Evolutionary conservation across 1,140 invertebrate genomes (phyloP).

Genomic region (Arctopsyche grandis): DNA sequence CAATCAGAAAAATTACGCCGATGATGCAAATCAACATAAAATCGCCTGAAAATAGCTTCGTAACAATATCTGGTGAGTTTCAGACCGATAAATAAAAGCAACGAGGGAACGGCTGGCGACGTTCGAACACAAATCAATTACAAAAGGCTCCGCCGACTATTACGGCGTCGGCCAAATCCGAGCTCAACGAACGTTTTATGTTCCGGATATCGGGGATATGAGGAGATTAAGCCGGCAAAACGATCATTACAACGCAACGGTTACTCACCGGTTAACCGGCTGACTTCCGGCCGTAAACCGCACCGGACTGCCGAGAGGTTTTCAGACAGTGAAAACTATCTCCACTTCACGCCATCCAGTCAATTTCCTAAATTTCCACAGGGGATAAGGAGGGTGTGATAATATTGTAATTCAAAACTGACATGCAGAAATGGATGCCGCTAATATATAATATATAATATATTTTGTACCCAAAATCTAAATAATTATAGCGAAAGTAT

Average conservation of each 20-base stretch:
- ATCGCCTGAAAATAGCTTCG: too few relatives aligned
- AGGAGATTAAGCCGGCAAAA: constrained; percentile 21
- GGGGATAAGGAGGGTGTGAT: background rate
- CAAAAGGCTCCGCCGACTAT: constrained; percentile 15
- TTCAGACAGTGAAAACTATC: background rate
- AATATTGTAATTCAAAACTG: background rate
- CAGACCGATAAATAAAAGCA: too few relatives aligned
- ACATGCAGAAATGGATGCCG: too few relatives aligned
- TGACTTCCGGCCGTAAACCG: background rate
- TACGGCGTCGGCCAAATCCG: constrained; percentile 26
- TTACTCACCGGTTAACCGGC: constrained; percentile 19
- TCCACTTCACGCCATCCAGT: background rate
- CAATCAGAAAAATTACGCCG: too few relatives aligned
- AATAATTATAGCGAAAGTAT: constrained; percentile 18
- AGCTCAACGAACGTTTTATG: constrained; percentile 28
- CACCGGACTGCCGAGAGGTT: background rate
- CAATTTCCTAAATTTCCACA: background rate
- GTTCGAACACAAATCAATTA: constrained; percentile 36
- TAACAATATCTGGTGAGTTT: too few relatives aligned
- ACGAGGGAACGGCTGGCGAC: background rate
- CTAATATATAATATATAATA: too few relatives aligned
- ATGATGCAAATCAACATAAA: too few relatives aligned
- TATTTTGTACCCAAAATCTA: too few relatives aligned
- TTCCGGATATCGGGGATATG: constrained; percentile 13
- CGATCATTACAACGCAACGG: background rate